Conservation (phyloP, 2,888 invertebrate genomes). For the Anthoptus insignis region DNA sequence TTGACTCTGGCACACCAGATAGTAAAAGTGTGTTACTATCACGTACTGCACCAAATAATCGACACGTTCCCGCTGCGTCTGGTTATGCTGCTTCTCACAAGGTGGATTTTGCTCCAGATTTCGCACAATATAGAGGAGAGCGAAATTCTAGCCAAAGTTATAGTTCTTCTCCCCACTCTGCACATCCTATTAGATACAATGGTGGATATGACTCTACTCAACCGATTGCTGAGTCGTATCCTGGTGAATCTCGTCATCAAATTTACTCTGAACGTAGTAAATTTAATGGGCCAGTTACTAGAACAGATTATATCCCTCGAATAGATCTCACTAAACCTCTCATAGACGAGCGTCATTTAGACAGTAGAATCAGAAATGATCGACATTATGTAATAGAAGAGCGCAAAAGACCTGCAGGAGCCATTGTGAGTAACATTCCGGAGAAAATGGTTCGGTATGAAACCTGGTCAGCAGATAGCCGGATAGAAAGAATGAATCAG, state of each 20-base stretch:
- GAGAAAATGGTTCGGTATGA: conserved; percentile 81
- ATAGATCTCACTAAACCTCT: conserved; percentile 79
- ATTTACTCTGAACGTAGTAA: conserved; percentile 70
- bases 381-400: conserved; percentile 77
- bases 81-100: conserved; percentile 87
- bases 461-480: conserved; percentile 77
- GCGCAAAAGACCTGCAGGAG: conserved; percentile 74
- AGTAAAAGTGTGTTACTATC: conserved; percentile 68
- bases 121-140: conserved; percentile 84
- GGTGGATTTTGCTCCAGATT: conserved; percentile 93
- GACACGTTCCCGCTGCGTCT: conserved; percentile 59
- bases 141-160: conserved; percentile 63
- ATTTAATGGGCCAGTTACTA: conserved; percentile 60
- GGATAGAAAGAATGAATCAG: conserved; percentile 73
- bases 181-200: conserved; percentile 68
- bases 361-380: conserved; percentile 74
- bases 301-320: conserved; percentile 76
- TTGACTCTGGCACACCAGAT: conserved; percentile 78
- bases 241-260: conserved; percentile 72
- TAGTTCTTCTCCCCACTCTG: conserved; percentile 57
- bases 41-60: conserved; percentile 65
- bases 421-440: conserved; percentile 81
- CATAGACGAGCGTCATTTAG: conserved; percentile 67
- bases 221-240: conserved; percentile 64
- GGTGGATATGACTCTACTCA: conserved; percentile 69